These are phyloP conservation scores for Epinephelus malabaricus DNA, from an alignment of 2,797 vertebrate genomes.

Conservation along the genomic window DNA sequence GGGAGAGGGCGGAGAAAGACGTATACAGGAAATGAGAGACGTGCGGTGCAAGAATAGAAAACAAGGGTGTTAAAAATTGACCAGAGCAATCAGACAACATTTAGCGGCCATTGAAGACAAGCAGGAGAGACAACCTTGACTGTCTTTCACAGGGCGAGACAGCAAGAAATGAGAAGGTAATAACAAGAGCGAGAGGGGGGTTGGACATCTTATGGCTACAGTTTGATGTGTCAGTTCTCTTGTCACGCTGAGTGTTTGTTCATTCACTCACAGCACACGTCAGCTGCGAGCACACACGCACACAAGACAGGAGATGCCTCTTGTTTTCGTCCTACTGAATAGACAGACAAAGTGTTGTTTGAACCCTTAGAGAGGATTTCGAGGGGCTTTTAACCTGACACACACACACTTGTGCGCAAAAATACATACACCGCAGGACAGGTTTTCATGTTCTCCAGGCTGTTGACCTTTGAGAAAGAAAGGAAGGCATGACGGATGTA, in stretches of 20 bases:
- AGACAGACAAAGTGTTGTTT: slow-evolving; percentile 58
- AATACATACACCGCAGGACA: slow-evolving; percentile 42
- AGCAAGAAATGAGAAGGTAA: slow-evolving; percentile 57
- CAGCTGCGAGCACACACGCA: slow-evolving; percentile 10
- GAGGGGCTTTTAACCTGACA: slow-evolving; percentile 54
- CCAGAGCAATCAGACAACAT: slow-evolving; percentile 62
- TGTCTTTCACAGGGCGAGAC: slow-evolving; percentile 45
- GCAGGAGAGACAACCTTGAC: slow-evolving; percentile 50
- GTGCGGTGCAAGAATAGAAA: slow-evolving; percentile 46
- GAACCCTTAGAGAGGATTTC: slow-evolving; percentile 55
- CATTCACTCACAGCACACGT: slow-evolving; percentile 48
- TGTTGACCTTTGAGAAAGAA: slow-evolving; percentile 63
- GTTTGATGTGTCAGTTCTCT: slow-evolving; percentile 69
- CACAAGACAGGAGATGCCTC: slow-evolving; percentile 46
- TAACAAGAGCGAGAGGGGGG: slow-evolving; percentile 41
- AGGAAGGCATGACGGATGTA: slow-evolving; percentile 54
- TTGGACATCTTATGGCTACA: slow-evolving; percentile 49
- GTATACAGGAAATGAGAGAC: slow-evolving; percentile 60
- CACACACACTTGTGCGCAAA: not conserved
- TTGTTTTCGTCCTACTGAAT: slow-evolving; percentile 57
- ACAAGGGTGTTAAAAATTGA: slow-evolving; percentile 62
- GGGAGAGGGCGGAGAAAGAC: slow-evolving; percentile 33
- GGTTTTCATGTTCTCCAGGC: slow-evolving; percentile 55
- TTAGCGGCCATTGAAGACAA: slow-evolving; percentile 55
- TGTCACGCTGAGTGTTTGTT: slow-evolving; percentile 73